These are phyloP conservation scores for Intellagama lesueurii DNA, from an alignment of 2,797 vertebrate genomes.

Conservation along the genomic window DNA sequence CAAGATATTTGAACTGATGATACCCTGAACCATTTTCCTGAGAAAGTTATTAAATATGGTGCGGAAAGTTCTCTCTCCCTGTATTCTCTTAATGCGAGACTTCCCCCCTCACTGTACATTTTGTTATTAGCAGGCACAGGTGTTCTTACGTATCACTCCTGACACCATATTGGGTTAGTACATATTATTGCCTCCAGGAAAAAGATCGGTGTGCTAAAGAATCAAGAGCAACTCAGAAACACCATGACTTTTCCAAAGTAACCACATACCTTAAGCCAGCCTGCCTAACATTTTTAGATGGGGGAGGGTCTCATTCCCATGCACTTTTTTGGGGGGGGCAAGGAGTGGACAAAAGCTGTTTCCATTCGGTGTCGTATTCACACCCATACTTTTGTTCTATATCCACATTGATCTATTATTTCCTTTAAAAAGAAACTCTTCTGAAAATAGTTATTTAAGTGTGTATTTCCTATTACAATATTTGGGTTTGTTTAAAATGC, in stretches of 20 bases:
- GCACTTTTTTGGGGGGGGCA: too few species aligned
- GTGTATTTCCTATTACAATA: neutral
- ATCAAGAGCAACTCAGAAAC: neutral
- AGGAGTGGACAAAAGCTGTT: too few species aligned
- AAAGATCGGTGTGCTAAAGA: neutral
- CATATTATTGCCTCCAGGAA: neutral
- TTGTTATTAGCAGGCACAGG: neutral
- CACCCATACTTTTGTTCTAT: neutral
- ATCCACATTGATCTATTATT: neutral
- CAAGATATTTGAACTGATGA: neutral
- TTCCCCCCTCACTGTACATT: neutral
- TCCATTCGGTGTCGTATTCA: too few species aligned
- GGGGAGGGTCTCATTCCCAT: too few species aligned
- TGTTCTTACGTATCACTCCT: neutral
- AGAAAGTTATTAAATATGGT: neutral
- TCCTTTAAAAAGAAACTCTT: neutral
- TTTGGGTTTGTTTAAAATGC: too few species aligned
- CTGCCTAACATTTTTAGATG: neutral
- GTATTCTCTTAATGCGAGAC: neutral
- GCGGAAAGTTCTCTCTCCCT: neutral
- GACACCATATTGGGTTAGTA: neutral
- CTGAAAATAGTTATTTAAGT: neutral
- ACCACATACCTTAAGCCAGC: neutral
- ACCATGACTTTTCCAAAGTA: neutral
- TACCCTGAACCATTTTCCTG: neutral